Percentiles rank a stretch among this genome's conserved stretches.
Conservation (phyloP, 2,113 vertebrate genomes). For the Phalacrocorax aristotelis region DNA sequence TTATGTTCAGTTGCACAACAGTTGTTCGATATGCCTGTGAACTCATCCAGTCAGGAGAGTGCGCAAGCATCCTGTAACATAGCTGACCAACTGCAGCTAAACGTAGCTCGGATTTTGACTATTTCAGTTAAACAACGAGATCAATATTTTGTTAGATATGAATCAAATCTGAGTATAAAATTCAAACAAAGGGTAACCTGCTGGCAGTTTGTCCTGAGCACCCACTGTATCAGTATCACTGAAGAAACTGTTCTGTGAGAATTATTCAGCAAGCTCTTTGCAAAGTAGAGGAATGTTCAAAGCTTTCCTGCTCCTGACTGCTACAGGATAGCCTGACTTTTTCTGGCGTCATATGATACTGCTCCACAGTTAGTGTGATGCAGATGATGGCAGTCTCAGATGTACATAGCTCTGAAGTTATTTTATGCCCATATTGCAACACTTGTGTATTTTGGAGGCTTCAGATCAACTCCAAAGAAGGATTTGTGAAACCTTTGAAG, state of each 20-base stretch:
- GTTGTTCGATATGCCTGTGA: neutral
- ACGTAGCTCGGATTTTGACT: neutral
- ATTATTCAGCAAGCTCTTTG: neutral
- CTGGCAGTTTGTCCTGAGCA: neutral
- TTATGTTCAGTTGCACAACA: neutral
- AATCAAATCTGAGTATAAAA: neutral
- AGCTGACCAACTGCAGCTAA: neutral
- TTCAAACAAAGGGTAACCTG: neutral
- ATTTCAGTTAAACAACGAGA: neutral
- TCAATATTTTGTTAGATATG: neutral
- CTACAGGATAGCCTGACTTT: neutral
- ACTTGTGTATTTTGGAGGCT: neutral
- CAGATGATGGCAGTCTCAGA: neutral
- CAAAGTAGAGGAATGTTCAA: neutral
- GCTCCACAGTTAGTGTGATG: neutral
- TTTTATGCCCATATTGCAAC: neutral
- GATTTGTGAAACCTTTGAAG: slow-evolving; percentile 3
- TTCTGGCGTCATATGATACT: neutral
- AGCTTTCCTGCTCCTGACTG: neutral
- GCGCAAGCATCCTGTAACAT: neutral
- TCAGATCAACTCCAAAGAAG: neutral
- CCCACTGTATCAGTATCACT: neutral
- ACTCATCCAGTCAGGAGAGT: neutral
- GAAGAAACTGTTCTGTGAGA: neutral
- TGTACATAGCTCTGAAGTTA: neutral